Conservation (phyloP, 2,113 vertebrate species). For the Fukomys damarensis region DNA sequence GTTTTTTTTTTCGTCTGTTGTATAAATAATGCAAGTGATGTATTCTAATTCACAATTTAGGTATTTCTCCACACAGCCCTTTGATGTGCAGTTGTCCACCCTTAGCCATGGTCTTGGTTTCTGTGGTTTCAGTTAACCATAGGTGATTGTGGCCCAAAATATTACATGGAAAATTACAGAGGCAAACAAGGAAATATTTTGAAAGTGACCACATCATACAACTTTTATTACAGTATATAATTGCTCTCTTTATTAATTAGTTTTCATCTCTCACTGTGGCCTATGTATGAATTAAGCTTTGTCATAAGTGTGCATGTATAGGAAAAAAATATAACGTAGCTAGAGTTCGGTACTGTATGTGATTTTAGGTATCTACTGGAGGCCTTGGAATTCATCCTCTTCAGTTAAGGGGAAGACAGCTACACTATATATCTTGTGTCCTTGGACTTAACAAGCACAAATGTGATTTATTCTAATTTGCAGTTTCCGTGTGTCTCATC, state of each 20-base stretch:
- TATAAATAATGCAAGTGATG: neutral
- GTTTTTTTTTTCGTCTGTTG: neutral
- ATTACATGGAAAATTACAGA: neutral
- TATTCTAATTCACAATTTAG: neutral
- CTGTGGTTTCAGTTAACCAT: neutral
- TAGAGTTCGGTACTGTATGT: neutral
- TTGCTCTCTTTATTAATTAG: neutral
- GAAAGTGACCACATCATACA: neutral
- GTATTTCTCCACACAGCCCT: neutral
- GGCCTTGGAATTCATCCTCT: neutral
- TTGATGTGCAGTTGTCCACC: neutral
- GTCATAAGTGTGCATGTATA: neutral
- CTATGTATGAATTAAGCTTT: neutral
- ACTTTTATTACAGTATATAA: neutral
- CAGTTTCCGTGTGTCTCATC: neutral
- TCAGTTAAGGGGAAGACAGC: neutral
- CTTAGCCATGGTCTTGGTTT: neutral
- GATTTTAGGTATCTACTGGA: neutral
- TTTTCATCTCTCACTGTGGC: neutral
- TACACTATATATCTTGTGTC: neutral
- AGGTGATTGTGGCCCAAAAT: neutral
- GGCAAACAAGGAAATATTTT: neutral
- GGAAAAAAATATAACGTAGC: neutral
- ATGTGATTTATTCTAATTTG: neutral
- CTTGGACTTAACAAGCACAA: neutral